Evolutionary conservation across 23 tunicate species (phyloP), one percentile per base, ranked within the genome.

Genomic region (Diplosoma virens): DNA sequence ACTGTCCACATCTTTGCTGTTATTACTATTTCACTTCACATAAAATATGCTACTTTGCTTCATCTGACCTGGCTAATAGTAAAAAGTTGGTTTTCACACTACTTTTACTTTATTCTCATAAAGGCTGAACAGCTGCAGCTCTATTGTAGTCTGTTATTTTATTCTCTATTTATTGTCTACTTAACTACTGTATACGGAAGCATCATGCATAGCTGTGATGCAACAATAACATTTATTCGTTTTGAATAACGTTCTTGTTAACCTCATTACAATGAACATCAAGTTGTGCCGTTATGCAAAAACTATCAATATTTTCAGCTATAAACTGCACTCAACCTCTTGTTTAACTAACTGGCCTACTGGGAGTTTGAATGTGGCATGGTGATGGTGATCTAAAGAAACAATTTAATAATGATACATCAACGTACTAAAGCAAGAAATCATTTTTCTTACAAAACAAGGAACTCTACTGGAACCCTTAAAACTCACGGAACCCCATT

Each of bases 331-430:
- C 71, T 58, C 52, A 21, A 7, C 24, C 7, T 64, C 71, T 64
- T 23, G 71, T 64, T 55, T 64, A 64, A 58, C 66, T 7, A 58
- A 64, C 71, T 64, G 71, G 71, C 71, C 71, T 64, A 9, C 34
- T 64, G 28, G 71, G 37, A 6, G 71, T 64, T 3, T 23, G 71
- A 23, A 64, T 23, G 71, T 4, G 71, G 37, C 11, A 11, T 35
- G 11, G 37, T 64, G 71, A 23, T 64, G 35, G n/a, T n/a, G n/a
- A n/a, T n/a, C n/a, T n/a, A n/a, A n/a, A n/a, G 24, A n/a, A 26
- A 64, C 5, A 64, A 64, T 3, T 27, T 64, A 5, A 4, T 5
- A 64, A 64, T 64, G 71, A 64, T 35, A 35, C 71, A 64, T 64
- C 71, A 64, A 64, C 4, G 30, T 64, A 35, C 71, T 64, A 35